Evolutionary conservation across 2,797 vertebrate genomes (phyloP), one percentile per base, ranked within the genome.

Genomic region (Gymnocypris eckloni): DNA sequence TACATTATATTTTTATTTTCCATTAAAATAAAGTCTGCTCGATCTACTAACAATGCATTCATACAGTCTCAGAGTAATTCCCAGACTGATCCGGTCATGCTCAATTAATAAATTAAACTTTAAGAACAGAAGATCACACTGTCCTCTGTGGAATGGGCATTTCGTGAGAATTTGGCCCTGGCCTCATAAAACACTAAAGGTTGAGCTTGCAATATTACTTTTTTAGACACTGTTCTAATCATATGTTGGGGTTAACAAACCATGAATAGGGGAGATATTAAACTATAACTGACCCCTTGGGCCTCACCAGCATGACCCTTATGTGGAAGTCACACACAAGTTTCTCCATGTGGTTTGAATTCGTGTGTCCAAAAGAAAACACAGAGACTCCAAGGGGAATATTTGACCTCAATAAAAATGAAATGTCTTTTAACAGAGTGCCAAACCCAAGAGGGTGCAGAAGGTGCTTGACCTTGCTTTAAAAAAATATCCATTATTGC

Each of bases 81-180:
- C 28, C 79, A 87, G 87, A 56, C 89, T 79, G 79, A 88, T 39
- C 41, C 5, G 28, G 79, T 39, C 87, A 87, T 8, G 66, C 50
- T 83, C 81, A 86, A 82, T 88, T 79, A 84, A 88, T 88, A 87
- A 90, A 88, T 87, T 82, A 85, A 76, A 81, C 91, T 66, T 41
- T 70, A 52, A 88, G 71, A 59, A 82, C 28, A 79, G 88, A 82
- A 88, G 89, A 82, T 82, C n/a, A 75, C 82, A 81, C 79, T 56
- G 80, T 88, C 82, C 78, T 90, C 87, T 89, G 90, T 82, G 88
- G 81, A 82, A 87, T 86, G 80, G 86, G 82, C 16, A 69, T 80
- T 90, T 89, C 89, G 89, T 95, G 95, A 93, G 93, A 95, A 94
- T 90, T 86, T 94, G 92, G 93, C 93, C 92, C 81, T 78, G 67